These are phyloP conservation scores for Dioctria linearis DNA, from an alignment of 2,888 invertebrate genomes.

Conservation along the genomic window DNA sequence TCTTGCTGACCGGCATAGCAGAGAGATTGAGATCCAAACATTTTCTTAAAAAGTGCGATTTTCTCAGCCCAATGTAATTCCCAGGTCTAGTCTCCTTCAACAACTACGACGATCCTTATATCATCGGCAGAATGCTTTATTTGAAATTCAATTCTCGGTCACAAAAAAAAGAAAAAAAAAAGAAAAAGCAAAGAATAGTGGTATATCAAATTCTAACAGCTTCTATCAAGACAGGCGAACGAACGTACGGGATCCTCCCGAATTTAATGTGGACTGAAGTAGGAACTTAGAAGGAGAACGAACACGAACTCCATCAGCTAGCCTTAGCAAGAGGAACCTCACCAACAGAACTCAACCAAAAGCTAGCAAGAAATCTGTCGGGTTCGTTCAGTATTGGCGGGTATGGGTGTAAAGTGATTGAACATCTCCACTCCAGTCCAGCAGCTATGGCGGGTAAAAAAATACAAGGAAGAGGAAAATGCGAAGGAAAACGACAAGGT, in stretches of 20 bases:
- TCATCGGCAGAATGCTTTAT: constrained; percentile 41
- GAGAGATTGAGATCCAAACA: neutral
- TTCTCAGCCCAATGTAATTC: constrained; percentile 30
- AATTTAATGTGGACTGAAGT: neutral
- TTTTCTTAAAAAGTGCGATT: constrained; percentile 40
- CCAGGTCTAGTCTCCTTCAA: constrained; percentile 4
- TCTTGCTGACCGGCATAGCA: constrained; percentile 25
- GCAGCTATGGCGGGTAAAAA: neutral
- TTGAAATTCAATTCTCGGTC: constrained; percentile 54
- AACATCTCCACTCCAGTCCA: constrained; percentile 31
- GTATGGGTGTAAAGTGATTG: constrained; percentile 4
- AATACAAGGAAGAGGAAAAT: neutral
- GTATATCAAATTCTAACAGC: constrained; percentile 48
- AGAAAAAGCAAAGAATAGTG: constrained; percentile 31
- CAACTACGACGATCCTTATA: constrained; percentile 8
- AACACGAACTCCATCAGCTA: neutral
- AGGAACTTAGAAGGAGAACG: neutral
- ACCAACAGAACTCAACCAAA: too few species aligned
- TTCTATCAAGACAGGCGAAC: constrained; percentile 24
- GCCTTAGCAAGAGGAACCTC: too few species aligned
- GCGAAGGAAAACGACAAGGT: too few species aligned
- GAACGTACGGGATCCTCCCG: neutral
- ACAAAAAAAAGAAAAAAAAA: constrained; percentile 45
- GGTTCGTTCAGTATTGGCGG: neutral
- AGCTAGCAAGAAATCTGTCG: too few species aligned